Percentiles rank a stretch among this genome's conserved stretches.
These are phyloP conservation scores for Achlya flavicornis DNA, from an alignment of 2,888 invertebrate genomes.

Conservation along the genomic window DNA sequence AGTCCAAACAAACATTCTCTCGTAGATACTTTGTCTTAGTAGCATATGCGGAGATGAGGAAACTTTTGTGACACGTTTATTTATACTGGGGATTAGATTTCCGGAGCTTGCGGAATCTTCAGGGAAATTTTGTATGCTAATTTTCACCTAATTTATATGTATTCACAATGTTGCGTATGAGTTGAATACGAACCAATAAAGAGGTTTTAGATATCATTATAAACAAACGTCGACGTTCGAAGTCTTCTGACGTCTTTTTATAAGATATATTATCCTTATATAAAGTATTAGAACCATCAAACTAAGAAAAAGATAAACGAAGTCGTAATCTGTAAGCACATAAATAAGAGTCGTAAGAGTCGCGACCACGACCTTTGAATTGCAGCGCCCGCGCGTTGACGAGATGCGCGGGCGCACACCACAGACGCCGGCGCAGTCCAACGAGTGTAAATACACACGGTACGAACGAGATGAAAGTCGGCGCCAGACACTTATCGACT, in stretches of 20 bases:
- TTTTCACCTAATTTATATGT: no score
- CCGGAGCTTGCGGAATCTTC: conserved; percentile 48
- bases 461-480: conserved; percentile 73
- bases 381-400: conserved; percentile 24
- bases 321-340: conserved; percentile 49
- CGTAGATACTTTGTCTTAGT: conserved; percentile 38
- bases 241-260: background rate
- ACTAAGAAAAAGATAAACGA: conserved; percentile 41
- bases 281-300: conserved; percentile 35
- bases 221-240: background rate
- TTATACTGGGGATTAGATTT: conserved; percentile 47
- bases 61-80: conserved; percentile 58
- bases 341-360: conserved; percentile 52
- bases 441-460: conserved; percentile 68
- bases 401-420: conserved; percentile 51
- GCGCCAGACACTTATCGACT: conserved; percentile 78
- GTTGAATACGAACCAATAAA: background rate
- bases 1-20: conserved; percentile 32
- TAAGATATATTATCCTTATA: no score
- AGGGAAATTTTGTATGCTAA: conserved; percentile 58
- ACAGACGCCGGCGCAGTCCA: conserved; percentile 42
- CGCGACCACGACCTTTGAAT: conserved; percentile 50
- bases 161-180: background rate
- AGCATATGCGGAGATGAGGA: conserved; percentile 51
- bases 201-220: background rate